A percentile compares a stretch with the other conserved stretches of the same genome.
These are phyloP conservation scores for Hafferia zeledoni DNA, from an alignment of 2,797 vertebrate species.

Conservation along the genomic window DNA sequence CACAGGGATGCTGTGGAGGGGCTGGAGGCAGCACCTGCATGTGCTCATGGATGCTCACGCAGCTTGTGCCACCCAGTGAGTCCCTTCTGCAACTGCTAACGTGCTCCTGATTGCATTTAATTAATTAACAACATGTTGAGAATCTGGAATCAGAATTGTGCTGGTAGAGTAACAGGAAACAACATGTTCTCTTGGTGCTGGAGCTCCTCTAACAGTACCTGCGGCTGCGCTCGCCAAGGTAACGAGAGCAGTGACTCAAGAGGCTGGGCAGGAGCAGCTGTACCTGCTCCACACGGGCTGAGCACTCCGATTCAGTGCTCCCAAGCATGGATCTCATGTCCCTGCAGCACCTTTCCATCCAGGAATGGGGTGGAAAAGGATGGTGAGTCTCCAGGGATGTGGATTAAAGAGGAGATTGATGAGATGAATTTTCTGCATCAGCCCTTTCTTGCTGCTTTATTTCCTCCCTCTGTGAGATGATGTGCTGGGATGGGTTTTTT, in stretches of 20 bases:
- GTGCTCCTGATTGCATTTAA: neutral
- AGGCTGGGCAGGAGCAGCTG: neutral
- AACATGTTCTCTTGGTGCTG: neutral
- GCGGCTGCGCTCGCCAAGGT: accelerated
- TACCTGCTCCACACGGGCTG: accelerated
- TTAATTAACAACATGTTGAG: conserved; percentile 21
- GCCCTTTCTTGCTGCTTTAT: accelerated
- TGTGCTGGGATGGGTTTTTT: neutral
- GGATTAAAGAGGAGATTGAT: neutral
- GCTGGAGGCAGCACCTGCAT: neutral
- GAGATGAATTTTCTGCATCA: neutral
- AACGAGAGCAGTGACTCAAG: neutral
- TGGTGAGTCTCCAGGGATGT: accelerated
- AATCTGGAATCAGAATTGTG: neutral
- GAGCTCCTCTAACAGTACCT: neutral
- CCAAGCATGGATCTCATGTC: accelerated
- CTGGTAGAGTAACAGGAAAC: neutral
- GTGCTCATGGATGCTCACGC: neutral
- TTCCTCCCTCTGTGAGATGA: accelerated
- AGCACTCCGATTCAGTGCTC: accelerated
- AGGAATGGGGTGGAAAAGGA: neutral
- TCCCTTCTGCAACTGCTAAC: neutral
- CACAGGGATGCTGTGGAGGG: neutral
- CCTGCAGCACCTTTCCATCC: neutral
- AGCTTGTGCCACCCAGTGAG: accelerated